Evolutionary conservation across 2,113 vertebrate genomes (phyloP).

Genomic region (Paracanthobrama guichenoti): DNA sequence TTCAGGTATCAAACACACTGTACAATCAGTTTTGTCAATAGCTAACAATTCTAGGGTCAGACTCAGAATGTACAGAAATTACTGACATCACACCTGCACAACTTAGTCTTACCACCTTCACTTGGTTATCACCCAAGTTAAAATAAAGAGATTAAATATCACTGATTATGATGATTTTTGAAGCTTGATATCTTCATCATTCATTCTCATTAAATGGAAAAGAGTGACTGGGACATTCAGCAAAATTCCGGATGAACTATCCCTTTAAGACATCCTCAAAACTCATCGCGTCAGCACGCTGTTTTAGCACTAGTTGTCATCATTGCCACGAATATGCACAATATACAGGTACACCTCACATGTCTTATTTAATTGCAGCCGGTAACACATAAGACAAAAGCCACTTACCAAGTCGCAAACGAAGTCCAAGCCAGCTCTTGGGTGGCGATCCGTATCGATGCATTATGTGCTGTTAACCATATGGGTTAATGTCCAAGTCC

Average conservation of each 20-base stretch:
- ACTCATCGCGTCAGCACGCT: not conserved
- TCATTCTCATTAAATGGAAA: not conserved
- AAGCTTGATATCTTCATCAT: not conserved
- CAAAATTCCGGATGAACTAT: not conserved
- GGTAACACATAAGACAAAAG: not conserved
- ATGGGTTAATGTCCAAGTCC: not conserved
- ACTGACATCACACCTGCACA: not conserved
- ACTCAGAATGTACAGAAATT: not conserved
- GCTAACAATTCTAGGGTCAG: not conserved
- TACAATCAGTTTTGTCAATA: not conserved
- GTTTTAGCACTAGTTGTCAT: not conserved
- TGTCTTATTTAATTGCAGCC: not conserved
- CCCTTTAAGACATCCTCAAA: not conserved
- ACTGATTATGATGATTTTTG: not conserved
- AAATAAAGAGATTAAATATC: too few species aligned
- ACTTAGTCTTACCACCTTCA: too few species aligned
- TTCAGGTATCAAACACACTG: not conserved
- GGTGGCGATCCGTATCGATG: conserved; percentile 50
- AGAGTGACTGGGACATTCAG: not conserved
- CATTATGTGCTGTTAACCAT: conserved; percentile 42
- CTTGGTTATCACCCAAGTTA: too few species aligned
- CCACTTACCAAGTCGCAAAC: conserved; percentile 48
- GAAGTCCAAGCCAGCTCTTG: conserved; percentile 50
- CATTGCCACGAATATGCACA: not conserved
- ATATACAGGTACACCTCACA: not conserved